Percentiles rank a stretch among this genome's conserved stretches.
Conservation (phyloP, 1,140 invertebrate genomes). For the Platyscapa corneri region DNA sequence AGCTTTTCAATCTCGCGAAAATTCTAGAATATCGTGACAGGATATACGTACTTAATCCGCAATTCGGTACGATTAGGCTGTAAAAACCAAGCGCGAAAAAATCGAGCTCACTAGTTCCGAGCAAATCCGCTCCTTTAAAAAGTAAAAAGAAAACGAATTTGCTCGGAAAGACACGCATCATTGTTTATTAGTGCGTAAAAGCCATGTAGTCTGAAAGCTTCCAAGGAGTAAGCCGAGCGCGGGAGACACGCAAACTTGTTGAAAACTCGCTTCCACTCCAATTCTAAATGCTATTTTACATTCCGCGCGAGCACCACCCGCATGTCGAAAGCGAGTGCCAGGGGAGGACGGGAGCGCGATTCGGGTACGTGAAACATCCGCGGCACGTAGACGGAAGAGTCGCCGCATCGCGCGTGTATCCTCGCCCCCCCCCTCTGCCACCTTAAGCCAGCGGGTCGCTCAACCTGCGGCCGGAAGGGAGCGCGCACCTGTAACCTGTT, state of each 20-base stretch:
- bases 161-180: background rate
- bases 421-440: background rate
- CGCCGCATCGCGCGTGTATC: background rate
- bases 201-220: background rate
- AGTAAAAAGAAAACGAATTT: background rate
- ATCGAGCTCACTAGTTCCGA: background rate
- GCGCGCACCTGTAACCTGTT: slow-evolving; percentile 16
- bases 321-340: no score
- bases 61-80: background rate
- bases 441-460: background rate
- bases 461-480: background rate
- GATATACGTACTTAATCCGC: background rate
- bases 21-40: background rate
- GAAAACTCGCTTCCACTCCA: no score
- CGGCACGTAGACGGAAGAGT: background rate
- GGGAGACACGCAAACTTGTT: background rate
- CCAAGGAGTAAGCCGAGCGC: background rate
- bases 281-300: background rate
- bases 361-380: background rate
- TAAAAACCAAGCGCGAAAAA: background rate
- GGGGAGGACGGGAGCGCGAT: background rate
- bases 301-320: background rate
- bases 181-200: background rate
- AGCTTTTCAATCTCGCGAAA: background rate
- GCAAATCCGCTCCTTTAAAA: background rate